A percentile compares a stretch with the other conserved stretches of the same genome.
Evolutionary conservation across 1,140 invertebrate species (phyloP).

Genomic region (Hesperophylax magnus): DNA sequence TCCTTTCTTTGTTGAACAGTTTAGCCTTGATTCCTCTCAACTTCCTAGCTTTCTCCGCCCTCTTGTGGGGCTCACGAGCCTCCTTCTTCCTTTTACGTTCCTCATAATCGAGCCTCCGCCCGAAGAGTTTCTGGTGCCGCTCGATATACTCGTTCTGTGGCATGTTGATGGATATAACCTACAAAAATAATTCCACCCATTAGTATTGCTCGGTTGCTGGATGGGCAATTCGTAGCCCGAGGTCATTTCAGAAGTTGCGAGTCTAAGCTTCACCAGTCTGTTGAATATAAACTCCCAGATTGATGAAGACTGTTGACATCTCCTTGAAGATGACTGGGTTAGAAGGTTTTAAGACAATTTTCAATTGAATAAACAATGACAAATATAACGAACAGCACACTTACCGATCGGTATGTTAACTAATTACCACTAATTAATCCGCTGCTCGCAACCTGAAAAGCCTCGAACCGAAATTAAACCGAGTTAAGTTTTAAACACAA

Average conservation of each 20-base stretch:
- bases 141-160: constrained; percentile 99
- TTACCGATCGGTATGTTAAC: constrained; percentile 23
- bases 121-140: constrained; percentile 95
- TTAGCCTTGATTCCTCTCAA: constrained; percentile 98
- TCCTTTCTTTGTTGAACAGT: constrained; percentile 95
- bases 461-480: constrained; percentile 39
- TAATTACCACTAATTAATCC: constrained; percentile 2
- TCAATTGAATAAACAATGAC: not conserved
- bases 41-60: constrained; percentile 91
- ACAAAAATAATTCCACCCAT: constrained; percentile 60
- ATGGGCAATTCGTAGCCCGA: constrained; percentile 11
- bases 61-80: constrained; percentile 92
- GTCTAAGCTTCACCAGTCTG: constrained; percentile 15
- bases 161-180: constrained; percentile 76
- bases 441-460: constrained; percentile 36
- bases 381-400: constrained; percentile 12
- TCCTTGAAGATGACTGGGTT: constrained; percentile 38
- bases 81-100: constrained; percentile 97
- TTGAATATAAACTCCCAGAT: constrained; percentile 19
- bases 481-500: not conserved
- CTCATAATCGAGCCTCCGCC: constrained; percentile 96
- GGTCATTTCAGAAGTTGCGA: constrained; percentile 42
- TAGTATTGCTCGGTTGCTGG: not conserved
- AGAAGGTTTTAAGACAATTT: not conserved
- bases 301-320: constrained; percentile 26